phyloP scores from a whole-genome alignment of 2,888 invertebrate species.

The Dysmachus trigonus region DNA sequence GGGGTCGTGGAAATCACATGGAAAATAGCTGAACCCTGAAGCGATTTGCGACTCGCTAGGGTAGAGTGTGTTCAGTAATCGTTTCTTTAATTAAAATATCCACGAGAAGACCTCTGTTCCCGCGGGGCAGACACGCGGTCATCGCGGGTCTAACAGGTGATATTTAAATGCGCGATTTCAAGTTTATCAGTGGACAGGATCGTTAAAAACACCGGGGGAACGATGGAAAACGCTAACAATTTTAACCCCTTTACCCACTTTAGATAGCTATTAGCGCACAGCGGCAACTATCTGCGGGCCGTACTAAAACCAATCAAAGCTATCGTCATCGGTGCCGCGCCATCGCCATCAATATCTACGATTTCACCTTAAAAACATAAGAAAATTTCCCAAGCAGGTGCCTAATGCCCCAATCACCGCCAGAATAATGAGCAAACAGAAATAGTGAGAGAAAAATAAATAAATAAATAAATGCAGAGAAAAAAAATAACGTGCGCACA shows the following conservation, averaged over 20 bases:
- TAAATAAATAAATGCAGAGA: not conserved
- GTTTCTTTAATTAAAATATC: constrained; percentile 28
- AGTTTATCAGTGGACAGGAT: constrained; percentile 23
- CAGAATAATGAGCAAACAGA: constrained; percentile 34
- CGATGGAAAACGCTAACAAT: constrained; percentile 10
- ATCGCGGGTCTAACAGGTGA: not conserved
- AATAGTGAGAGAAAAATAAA: constrained; percentile 14
- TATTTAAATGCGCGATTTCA: constrained; percentile 18
- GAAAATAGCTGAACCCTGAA: not conserved
- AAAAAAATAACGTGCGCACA: not conserved
- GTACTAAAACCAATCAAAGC: constrained; percentile 4
- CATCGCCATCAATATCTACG: constrained; percentile 1
- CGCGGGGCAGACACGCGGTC: not conserved
- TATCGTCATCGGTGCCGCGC: constrained; percentile 9
- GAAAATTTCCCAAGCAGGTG: constrained; percentile 39
- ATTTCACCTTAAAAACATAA: constrained; percentile 35
- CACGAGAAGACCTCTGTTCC: constrained; percentile 8
- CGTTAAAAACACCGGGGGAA: not conserved
- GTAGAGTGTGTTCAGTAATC: not conserved
- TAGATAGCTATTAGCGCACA: not conserved
- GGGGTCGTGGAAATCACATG: not conserved
- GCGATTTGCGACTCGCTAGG: not conserved
- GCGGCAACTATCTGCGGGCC: not conserved
- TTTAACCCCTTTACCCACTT: constrained; percentile 40
- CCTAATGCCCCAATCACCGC: constrained; percentile 30